Conservation (phyloP, 2,888 invertebrate genomes). For the Mongoloraphidia duomilia region DNA sequence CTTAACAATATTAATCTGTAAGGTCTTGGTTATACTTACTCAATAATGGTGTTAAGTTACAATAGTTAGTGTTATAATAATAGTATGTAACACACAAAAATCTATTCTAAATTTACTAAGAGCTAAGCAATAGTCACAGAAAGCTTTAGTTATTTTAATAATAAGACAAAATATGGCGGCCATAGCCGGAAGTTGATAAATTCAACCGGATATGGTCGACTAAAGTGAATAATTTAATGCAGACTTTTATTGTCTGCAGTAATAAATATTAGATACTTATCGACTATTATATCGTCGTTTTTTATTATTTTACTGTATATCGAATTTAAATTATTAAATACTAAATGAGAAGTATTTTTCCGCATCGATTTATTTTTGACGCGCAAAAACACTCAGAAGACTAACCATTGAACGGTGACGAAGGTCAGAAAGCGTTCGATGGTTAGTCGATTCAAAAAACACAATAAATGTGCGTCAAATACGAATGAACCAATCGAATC, state of each 20-base stretch:
- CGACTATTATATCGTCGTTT: not conserved
- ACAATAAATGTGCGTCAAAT: no score
- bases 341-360: no score
- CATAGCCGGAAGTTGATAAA: not conserved
- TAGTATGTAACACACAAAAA: not conserved
- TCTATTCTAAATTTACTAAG: not conserved
- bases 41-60: not conserved
- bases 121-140: conserved; percentile 1
- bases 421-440: not conserved
- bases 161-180: not conserved
- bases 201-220: not conserved
- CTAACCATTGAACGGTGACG: not conserved
- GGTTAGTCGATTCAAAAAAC: no score
- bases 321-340: no score
- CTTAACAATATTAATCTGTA: not conserved
- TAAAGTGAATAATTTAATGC: not conserved
- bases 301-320: not conserved
- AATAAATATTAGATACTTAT: not conserved
- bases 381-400: not conserved
- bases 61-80: not conserved
- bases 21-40: not conserved
- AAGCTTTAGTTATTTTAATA: not conserved
- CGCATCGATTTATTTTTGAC: no score
- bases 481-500: no score
- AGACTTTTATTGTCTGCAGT: not conserved